phyloP scores from a whole-genome alignment of 1,140 invertebrate genomes.

The Carcinoscorpius rotundicauda region DNA sequence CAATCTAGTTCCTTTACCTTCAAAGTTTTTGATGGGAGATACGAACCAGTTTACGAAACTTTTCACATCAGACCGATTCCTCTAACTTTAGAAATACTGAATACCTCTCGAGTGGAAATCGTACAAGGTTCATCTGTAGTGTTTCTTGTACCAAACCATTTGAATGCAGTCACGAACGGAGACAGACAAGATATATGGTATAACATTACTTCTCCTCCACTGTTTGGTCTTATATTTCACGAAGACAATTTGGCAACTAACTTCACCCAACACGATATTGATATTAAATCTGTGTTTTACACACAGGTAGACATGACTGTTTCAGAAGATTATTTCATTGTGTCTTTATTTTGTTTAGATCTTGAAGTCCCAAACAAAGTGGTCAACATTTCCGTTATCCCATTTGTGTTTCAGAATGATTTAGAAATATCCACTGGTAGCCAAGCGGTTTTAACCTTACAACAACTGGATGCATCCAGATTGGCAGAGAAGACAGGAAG shows the following conservation, averaged over 20 bases:
- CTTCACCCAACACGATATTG: slow-evolving; percentile 66
- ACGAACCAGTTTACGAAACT: slow-evolving; percentile 61
- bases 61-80: slow-evolving; percentile 73
- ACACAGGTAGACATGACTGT: slow-evolving; percentile 78
- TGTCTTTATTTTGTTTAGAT: slow-evolving; percentile 42
- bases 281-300: slow-evolving; percentile 62
- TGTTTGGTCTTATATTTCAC: slow-evolving; percentile 52
- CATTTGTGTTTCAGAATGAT: slow-evolving; percentile 50
- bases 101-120: slow-evolving; percentile 47
- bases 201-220: slow-evolving; percentile 57
- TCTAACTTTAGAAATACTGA: slow-evolving; percentile 56
- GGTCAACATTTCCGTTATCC: slow-evolving; percentile 62
- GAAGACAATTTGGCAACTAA: slow-evolving; percentile 19
- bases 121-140: slow-evolving; percentile 65
- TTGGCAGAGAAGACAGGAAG: slow-evolving; percentile 68
- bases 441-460: slow-evolving; percentile 50
- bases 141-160: slow-evolving; percentile 54
- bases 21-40: slow-evolving; percentile 76
- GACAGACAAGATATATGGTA: slow-evolving; percentile 56
- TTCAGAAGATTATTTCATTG: slow-evolving; percentile 59
- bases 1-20: slow-evolving; percentile 74
- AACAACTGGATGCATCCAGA: slow-evolving; percentile 65
- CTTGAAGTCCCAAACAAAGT: slow-evolving; percentile 39
- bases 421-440: slow-evolving; percentile 48
- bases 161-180: slow-evolving; percentile 72